Base-by-base conservation (phyloP, 2,797 vertebrate species). In the Mormyrus proboscirostris region DNA sequence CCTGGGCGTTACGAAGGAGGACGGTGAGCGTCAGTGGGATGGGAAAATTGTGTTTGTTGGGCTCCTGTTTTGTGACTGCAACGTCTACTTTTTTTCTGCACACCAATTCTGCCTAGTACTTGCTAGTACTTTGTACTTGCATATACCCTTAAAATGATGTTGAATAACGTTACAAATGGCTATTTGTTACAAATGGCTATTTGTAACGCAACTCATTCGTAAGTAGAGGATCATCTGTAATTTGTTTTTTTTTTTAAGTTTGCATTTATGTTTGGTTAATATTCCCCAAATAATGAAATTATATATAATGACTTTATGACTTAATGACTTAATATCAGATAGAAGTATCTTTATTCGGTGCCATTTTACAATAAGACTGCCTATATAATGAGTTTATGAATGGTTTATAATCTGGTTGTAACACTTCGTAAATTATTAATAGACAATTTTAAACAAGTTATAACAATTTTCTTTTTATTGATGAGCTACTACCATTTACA, bases 1-100 rank as follows among this genome's bases (percentile, higher is more conserved):
- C 91, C 96, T 99, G 65, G 98, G 98, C 3, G 97, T 97, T 55
- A 96, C 95, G 87, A 97, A 97, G 94, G 98, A 99, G 91, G 98
- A 99, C n/a, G 97, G 96, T 95, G 88, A 93, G 93, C 44, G 29
- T 33, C 16, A 1, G 14, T 4, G 29, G 79, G 19, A 4, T 7
- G 19, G 41, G 19, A 10, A 49, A 49, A 49, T 49, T 49, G 0
- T 49, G 47, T 49, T 49, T 7, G 3, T 7, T 49, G 47, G 47
- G 47, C 47, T 49, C 47, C 47, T 7, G 49, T 10, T 50, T 50
- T 2, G 9, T 12, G 0, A 10, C 49, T 10, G 9, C 49, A 50
- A 49, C 0, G 8, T 49, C 7, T 8, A 49, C 1, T 19, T 55
- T 55, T 55, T 55, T 55, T 6, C 53, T 55, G 53, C 53, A 6